phyloP scores from a whole-genome alignment of 2,113 vertebrate species.

The Megaptera novaeangliae region DNA sequence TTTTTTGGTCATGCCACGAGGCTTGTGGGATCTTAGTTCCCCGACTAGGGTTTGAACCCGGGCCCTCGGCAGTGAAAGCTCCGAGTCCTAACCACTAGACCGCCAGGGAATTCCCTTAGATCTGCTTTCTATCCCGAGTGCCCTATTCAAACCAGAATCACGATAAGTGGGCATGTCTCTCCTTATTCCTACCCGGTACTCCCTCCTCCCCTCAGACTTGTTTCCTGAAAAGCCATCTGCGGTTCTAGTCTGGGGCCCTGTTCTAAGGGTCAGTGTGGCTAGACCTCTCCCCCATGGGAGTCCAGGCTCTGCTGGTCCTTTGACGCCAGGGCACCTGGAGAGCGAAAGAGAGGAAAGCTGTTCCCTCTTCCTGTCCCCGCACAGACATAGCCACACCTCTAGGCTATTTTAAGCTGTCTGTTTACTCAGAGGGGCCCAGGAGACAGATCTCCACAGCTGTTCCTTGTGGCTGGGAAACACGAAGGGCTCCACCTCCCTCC shows the following conservation, averaged over 20 bases:
- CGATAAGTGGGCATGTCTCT: neutral
- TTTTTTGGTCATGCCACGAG: neutral
- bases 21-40: neutral
- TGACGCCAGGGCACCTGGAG: neutral
- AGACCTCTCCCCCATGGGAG: neutral
- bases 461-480: neutral
- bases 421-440: slow-evolving; percentile 36
- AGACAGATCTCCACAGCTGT: slow-evolving; percentile 43
- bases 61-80: neutral
- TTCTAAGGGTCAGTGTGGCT: neutral
- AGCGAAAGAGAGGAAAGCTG: neutral
- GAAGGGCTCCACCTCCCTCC: neutral
- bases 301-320: neutral
- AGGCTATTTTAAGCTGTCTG: slow-evolving; percentile 63
- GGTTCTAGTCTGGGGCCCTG: neutral
- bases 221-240: neutral
- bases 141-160: neutral
- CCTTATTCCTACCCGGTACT: neutral
- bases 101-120: neutral
- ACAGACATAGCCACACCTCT: neutral
- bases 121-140: neutral
- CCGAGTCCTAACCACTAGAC: neutral
- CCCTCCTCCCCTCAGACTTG: neutral
- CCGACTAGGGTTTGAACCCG: neutral
- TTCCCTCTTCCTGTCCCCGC: neutral